Percentiles rank a stretch among this genome's conserved stretches.
phyloP scores from a whole-genome alignment of 92 coral and sea anemone genomes.

The Actinostola sp. region DNA sequence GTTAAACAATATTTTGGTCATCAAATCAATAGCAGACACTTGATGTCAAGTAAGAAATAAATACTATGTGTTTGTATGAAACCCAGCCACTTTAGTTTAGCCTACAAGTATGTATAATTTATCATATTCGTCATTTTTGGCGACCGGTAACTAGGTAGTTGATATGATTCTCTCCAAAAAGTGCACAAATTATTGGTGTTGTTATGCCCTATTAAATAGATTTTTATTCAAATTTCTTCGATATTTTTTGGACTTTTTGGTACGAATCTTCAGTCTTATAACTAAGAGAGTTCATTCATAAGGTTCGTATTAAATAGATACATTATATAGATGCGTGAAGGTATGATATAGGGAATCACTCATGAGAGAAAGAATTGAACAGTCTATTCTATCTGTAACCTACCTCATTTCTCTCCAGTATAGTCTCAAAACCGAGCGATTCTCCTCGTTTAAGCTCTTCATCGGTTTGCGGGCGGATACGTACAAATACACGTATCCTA shows the following conservation, averaged over 20 bases:
- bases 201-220: too few relatives aligned
- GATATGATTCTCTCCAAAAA: too few relatives aligned
- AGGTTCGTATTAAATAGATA: too few relatives aligned
- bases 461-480: slow-evolving; percentile 73
- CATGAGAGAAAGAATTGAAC: not conserved
- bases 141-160: too few relatives aligned
- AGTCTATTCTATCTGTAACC: slow-evolving; percentile 6
- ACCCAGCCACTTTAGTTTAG: not conserved
- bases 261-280: too few relatives aligned
- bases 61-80: not conserved
- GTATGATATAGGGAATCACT: not conserved
- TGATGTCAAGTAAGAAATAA: not conserved
- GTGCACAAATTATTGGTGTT: too few relatives aligned
- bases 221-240: too few relatives aligned
- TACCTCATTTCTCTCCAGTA: slow-evolving; percentile 79
- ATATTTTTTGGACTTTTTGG: not conserved
- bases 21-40: not conserved
- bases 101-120: not conserved
- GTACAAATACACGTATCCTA: slow-evolving; percentile 83
- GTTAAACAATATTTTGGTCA: not conserved
- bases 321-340: too few relatives aligned
- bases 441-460: slow-evolving; percentile 80
- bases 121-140: not conserved
- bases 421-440: slow-evolving; percentile 71
- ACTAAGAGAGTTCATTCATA: too few relatives aligned